Evolutionary conservation across 2,113 vertebrate genomes (phyloP).

Genomic region (Petaurus breviceps): DNA sequence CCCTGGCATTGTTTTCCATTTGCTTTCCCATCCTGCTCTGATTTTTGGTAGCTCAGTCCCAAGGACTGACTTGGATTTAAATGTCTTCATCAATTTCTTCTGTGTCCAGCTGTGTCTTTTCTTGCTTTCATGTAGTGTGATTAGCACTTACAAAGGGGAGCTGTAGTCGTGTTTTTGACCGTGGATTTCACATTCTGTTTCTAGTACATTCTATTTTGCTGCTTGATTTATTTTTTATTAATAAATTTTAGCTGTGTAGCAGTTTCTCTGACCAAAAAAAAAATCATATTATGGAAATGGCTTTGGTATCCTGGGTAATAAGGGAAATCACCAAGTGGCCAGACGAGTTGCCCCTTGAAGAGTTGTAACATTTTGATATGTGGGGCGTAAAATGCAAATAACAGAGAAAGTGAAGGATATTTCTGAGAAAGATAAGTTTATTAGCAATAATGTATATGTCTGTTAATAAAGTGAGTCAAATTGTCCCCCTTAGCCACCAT

Average conservation of each 20-base stretch:
- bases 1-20: background rate
- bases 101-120: background rate
- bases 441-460: too few species aligned
- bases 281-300: background rate
- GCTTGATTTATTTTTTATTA: background rate
- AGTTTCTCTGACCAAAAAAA: background rate
- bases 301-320: background rate
- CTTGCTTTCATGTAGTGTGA: background rate
- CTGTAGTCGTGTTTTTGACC: background rate
- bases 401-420: too few species aligned
- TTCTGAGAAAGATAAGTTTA: too few species aligned
- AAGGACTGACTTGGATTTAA: constrained; percentile 35
- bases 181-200: background rate
- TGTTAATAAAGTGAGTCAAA: too few species aligned
- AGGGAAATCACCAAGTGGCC: background rate
- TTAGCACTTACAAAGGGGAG: background rate
- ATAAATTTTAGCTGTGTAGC: background rate
- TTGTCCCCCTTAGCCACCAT: too few species aligned
- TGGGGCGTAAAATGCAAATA: too few species aligned
- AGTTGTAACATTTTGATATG: background rate
- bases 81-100: background rate
- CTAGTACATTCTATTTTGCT: background rate
- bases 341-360: background rate
- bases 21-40: background rate
- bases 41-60: background rate